phyloP scores from a whole-genome alignment of 2,113 vertebrate species.

The Heptranchias perlo region DNA sequence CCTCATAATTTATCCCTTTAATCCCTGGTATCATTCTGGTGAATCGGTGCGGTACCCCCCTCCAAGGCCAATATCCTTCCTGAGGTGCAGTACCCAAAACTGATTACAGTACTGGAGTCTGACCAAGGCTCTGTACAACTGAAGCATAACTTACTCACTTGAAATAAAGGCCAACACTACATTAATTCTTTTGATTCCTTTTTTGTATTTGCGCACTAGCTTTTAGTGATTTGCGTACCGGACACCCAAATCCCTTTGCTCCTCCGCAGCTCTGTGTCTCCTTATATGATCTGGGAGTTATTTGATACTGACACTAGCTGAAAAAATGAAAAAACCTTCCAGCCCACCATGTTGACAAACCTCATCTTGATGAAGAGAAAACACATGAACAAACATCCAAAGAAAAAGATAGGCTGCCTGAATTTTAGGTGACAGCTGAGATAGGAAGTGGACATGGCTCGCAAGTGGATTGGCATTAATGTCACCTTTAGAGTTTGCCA shows the following conservation, averaged over 20 bases:
- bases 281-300: not conserved
- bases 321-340: not conserved
- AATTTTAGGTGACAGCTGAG: not conserved
- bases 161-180: not conserved
- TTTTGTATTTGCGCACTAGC: not conserved
- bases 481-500: not conserved
- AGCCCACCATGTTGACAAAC: not conserved
- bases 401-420: not conserved
- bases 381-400: not conserved
- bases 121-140: no score
- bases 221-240: not conserved
- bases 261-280: not conserved
- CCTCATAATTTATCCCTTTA: not conserved
- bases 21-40: not conserved
- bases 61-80: no score
- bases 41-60: not conserved
- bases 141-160: no score
- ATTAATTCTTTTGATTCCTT: not conserved
- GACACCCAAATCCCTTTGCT: not conserved
- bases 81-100: no score
- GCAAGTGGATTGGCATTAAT: not conserved
- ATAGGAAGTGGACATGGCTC: not conserved
- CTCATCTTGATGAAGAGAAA: not conserved
- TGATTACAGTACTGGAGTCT: no score
- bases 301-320: not conserved